A percentile compares a stretch with the other conserved stretches of the same genome.
Conservation (phyloP, 2,113 vertebrate species). For the Varanus komodoensis region DNA sequence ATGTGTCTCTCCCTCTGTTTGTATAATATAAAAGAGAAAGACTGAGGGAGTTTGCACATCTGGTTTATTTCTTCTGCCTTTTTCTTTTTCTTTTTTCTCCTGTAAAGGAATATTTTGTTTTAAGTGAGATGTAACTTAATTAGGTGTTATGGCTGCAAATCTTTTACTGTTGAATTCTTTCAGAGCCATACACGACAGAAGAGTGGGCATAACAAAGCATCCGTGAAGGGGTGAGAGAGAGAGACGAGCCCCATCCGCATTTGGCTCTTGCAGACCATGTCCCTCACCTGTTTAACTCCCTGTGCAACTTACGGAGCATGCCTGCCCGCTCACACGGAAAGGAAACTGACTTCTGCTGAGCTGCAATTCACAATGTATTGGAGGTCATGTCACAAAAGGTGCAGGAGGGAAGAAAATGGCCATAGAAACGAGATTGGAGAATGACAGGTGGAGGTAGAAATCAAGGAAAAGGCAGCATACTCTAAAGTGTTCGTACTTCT, state of each 20-base stretch:
- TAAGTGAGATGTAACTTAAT: slow-evolving; percentile 72
- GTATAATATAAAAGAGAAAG: background rate
- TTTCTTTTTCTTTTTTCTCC: background rate
- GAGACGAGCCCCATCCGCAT: slow-evolving; percentile 26
- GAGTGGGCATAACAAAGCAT: slow-evolving; percentile 26
- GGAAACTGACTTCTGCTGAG: background rate
- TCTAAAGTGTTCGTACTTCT: no score
- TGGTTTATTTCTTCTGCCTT: slow-evolving; percentile 60
- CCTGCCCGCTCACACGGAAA: background rate
- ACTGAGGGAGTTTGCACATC: slow-evolving; percentile 49
- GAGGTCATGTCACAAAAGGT: background rate
- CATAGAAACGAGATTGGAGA: background rate
- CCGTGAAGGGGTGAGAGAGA: background rate
- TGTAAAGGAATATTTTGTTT: slow-evolving; percentile 62
- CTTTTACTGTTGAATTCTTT: slow-evolving; percentile 67
- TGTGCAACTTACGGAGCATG: background rate
- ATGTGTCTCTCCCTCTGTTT: background rate
- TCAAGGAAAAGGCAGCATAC: no score
- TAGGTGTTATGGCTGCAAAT: slow-evolving; percentile 69
- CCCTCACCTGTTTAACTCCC: background rate
- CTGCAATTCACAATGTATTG: background rate
- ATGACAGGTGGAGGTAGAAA: background rate
- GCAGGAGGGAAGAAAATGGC: background rate
- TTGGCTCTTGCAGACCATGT: background rate
- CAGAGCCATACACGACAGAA: slow-evolving; percentile 10